Conservation (phyloP, 2,113 vertebrate species). For the Picathartes gymnocephalus region DNA sequence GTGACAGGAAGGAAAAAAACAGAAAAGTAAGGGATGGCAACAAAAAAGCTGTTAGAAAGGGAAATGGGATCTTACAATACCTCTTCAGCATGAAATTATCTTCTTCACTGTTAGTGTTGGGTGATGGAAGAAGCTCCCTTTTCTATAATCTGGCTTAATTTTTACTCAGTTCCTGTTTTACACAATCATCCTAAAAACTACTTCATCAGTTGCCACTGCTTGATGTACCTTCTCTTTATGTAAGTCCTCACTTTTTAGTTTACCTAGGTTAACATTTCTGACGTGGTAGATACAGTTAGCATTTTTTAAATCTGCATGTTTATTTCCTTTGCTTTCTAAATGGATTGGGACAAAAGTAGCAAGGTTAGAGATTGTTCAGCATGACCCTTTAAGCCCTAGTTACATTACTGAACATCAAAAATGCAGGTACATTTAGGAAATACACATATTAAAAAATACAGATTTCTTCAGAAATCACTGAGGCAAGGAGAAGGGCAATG, state of each 20-base stretch:
- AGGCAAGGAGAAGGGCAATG: background rate
- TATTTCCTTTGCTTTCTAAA: background rate
- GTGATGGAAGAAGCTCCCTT: background rate
- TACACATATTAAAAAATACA: background rate
- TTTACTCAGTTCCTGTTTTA: background rate
- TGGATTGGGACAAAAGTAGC: background rate
- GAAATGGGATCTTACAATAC: background rate
- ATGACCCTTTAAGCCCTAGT: background rate
- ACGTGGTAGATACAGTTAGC: background rate
- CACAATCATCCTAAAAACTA: background rate
- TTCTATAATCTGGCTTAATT: background rate
- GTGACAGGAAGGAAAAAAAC: background rate
- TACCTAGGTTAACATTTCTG: background rate
- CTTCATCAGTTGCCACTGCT: background rate
- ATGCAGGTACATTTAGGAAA: background rate
- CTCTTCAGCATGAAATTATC: background rate
- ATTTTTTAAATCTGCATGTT: background rate
- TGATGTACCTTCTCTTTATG: background rate
- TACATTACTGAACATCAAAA: background rate
- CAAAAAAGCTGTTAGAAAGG: background rate
- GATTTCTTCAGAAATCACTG: background rate
- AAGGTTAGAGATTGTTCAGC: background rate
- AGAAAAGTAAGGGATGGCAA: background rate
- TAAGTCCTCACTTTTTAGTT: background rate
- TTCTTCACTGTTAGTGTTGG: background rate